Base-by-base conservation (phyloP, 2,888 invertebrate species). In the Eilema depressum region DNA sequence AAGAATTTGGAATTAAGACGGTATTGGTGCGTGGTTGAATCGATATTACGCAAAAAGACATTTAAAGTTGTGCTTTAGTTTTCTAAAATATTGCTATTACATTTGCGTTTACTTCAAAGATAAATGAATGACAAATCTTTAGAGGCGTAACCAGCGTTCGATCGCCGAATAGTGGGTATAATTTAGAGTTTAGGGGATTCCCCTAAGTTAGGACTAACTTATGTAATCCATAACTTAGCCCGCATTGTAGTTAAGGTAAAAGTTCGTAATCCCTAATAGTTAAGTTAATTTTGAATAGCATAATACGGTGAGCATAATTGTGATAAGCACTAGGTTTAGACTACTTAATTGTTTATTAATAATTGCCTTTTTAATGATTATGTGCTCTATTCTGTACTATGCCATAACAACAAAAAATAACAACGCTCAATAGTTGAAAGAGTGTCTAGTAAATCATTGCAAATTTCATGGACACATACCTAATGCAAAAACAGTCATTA, bases 111-210 rank as follows among this genome's bases (percentile, higher is more conserved):
- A 74, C 70, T 79, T 74, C 57, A 73, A 76, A 79, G 80, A 68
- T 74, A 61, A 75, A 41, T 41, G 37, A 70, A 68, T 63, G 67
- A 77, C 68, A 74, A 69, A 74, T 20, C 75, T 64, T 64, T 30
- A 41, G 69, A 59, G 70, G 62, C 72, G 63, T 77, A 71, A 82
- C 73, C 64, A 70, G 74, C 56, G 75, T 68, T 73, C 20, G 47
- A 75, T 74, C 68, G 75, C 68, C 63, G 28, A 69, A 74, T 70
- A 74, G 69, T 70, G 68, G 25, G 64, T 63, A 59, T 63, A 72
- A 75, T 80, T 75, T 73, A 75, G 70, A 73, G 70, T 71, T 77
- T 73, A 47, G 70, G 65, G 68, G 74, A 66, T 81, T 79, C 73
- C 76, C 57, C 33, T 66, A 72, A 74, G 71, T 70, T 81, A 20